Base-by-base conservation (phyloP, 2,797 vertebrate species). In the Zenarchopterus dispar region DNA sequence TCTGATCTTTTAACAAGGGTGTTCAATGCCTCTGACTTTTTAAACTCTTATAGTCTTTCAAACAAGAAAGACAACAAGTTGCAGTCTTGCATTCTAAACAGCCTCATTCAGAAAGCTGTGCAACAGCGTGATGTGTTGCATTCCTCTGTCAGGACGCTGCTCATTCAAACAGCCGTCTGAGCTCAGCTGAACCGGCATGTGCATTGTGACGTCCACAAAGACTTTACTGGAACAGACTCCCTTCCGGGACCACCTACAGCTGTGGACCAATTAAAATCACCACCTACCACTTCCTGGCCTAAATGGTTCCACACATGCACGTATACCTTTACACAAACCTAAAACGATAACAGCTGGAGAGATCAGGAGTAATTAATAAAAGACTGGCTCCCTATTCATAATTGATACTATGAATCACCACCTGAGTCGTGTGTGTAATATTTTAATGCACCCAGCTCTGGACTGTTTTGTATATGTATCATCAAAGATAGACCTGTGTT, bases 321-420 rank as follows among this genome's bases (percentile, higher is more conserved):
- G 45, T 62, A 50, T 7, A 45, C 56, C 36, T 5, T 33, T 55
- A 55, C 22, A 47, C 15, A 24, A 41, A 23, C 43, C 6, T 13
- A 26, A 56, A 43, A 55, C 54, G 54, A 51, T 62, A 81, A 73
- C 82, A 90, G 85, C 79, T 84, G 80, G 83, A 61, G 75, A 73
- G 53, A 85, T 75, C 61, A 61, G 77, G 86, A 78, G 73, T 62
- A 54, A 82, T 84, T 67, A 70, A 83, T 90, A 61, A 81, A 84
- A 86, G 84, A 90, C 88, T 85, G 70, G 60, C 75, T 78, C 42
- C 36, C 51, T 57, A 80, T 94, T 78, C 85, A 93, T 93, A 90
- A 92, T 91, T 90, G 73, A 93, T 89, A 60, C 24, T 54, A 52
- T 81, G 50, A 80, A 70, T 85, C 80, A 76, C 56, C 62, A 72